Evolutionary conservation across 2,113 vertebrate species (phyloP).

Genomic region (Rhea americana): DNA sequence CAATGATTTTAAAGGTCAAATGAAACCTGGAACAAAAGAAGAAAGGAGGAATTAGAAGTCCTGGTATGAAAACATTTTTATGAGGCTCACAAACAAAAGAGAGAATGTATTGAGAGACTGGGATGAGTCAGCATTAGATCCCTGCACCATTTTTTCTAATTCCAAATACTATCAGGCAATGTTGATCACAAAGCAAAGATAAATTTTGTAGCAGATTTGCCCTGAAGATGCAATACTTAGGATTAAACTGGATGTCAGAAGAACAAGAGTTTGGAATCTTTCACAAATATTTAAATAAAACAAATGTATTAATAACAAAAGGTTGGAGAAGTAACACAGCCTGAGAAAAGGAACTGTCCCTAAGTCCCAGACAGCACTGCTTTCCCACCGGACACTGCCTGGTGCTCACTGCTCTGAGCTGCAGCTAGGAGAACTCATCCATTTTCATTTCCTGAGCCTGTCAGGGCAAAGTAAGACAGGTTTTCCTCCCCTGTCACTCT

Average conservation of each 20-base stretch:
- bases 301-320: background rate
- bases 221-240: background rate
- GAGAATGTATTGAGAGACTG: background rate
- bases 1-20: constrained; percentile 13
- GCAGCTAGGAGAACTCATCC: background rate
- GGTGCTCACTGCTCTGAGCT: background rate
- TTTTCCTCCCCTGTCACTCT: background rate
- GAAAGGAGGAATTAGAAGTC: background rate
- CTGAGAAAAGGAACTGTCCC: background rate
- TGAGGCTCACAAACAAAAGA: background rate
- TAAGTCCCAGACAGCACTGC: background rate
- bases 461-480: background rate
- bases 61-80: background rate
- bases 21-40: background rate
- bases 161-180: background rate
- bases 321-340: background rate
- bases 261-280: background rate
- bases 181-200: background rate
- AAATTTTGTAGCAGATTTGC: background rate
- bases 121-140: background rate
- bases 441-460: background rate
- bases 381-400: background rate
- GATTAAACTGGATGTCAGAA: background rate
- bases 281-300: background rate
- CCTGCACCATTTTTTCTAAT: background rate